Evolutionary conservation across 2,888 invertebrate genomes (phyloP).

Genomic region (Zaprionus lineosus): DNA sequence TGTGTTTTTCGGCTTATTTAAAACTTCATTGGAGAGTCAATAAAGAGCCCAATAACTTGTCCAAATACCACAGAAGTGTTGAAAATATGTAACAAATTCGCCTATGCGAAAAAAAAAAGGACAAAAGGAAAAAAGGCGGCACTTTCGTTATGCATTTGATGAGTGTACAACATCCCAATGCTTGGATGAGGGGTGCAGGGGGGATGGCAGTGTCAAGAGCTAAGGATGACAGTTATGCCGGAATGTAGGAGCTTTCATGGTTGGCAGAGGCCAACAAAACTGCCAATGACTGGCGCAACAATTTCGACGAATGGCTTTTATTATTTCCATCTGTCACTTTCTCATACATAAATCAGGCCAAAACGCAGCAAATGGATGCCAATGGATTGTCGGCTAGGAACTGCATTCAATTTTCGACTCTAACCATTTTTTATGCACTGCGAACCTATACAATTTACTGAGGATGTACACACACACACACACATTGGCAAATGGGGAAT

Average conservation of each 20-base stretch:
- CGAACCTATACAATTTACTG: constrained; percentile 9
- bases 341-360: constrained; percentile 65
- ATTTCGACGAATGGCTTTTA: constrained; percentile 52
- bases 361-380: constrained; percentile 20
- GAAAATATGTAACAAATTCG: constrained; percentile 53
- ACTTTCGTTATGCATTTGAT: constrained; percentile 38
- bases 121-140: no score
- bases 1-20: not conserved
- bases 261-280: constrained; percentile 9
- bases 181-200: no score
- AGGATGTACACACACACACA: not conserved
- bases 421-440: constrained; percentile 2
- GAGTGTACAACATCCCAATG: no score
- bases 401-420: constrained; percentile 29
- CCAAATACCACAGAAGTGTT: constrained; percentile 57
- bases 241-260: constrained; percentile 37
- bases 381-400: constrained; percentile 29
- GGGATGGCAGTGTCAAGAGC: no score
- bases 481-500: constrained; percentile 26
- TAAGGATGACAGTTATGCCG: constrained; percentile 9
- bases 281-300: constrained; percentile 38
- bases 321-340: constrained; percentile 65
- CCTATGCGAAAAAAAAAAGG: no score
- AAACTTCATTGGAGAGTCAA: constrained; percentile 36
- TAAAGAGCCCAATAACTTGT: constrained; percentile 35